Evolutionary conservation across 1,140 invertebrate genomes (phyloP), one percentile per base, ranked within the genome.

Genomic region (Diorhabda sublineata): DNA sequence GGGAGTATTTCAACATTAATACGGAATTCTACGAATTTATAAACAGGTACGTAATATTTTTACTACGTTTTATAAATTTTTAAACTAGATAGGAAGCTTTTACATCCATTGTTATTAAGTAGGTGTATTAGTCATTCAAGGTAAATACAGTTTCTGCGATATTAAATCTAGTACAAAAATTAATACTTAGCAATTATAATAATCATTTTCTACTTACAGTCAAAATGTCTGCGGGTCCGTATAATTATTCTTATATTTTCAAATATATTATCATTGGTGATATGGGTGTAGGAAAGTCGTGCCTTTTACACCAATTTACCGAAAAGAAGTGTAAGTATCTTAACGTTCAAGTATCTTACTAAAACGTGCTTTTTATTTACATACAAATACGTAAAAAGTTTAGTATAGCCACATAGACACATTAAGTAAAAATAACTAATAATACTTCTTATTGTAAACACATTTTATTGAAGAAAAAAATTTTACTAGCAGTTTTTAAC

Each of bases 191-290:
- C 26, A 26, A 26, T 26, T 26, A 26, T 26, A 26, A 26, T 26
- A 26, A 26, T 26, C 26, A 52, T 2, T 67, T 60, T 47, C 61
- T 64, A 61, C 69, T 73, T 70, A 66, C 58, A 73, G 71, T 45
- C 64, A 76, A 85, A 77, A 96, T 95, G 93, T 91, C 93, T 69
- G 89, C 92, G 70, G 94, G 93, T 80, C 98, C 97, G 52, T 99
- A 99, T 82, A 99, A 98, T 84, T 99, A 99, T 84, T 98, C 96
- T 42, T 99, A 99, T 81, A 99, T 99, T 80, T 99, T 99, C 84
- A 99, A 99, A 82, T 99, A 99, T 80, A 99, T 99, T 72, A 99
- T 99, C 72, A 99, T 99, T 82, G 98, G 94, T 75, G 94, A 97
- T 82, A 97, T 97, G 95, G 95, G 95, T 70, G 95, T 97, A 66